Conservation (phyloP, 1,140 invertebrate species). For the Eupristina koningsbergeri region DNA sequence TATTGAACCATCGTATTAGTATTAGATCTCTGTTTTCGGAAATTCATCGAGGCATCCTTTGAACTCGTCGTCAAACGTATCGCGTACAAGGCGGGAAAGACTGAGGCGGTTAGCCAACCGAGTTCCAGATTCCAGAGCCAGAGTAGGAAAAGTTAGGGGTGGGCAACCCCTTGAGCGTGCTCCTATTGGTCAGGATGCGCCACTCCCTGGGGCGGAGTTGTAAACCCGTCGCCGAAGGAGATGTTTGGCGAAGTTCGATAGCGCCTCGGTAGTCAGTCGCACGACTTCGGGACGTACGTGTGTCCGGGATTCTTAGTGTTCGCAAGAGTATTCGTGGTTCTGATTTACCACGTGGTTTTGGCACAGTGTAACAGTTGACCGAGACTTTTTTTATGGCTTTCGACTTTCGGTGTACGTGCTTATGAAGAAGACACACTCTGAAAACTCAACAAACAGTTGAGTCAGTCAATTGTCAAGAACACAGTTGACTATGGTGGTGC, state of each 20-base stretch:
- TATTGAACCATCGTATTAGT: background rate
- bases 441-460: too few relatives aligned
- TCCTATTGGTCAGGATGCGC: conserved; percentile 63
- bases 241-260: conserved; percentile 47
- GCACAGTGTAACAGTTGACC: background rate
- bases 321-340: too few relatives aligned
- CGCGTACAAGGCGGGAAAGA: conserved; percentile 11
- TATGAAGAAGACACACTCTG: too few relatives aligned
- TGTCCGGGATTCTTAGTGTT: background rate
- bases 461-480: conserved; percentile 52
- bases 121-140: background rate
- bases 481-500: conserved; percentile 69
- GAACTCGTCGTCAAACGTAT: background rate
- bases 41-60: background rate
- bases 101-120: background rate
- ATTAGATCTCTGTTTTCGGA: background rate
- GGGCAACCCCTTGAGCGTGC: conserved; percentile 56
- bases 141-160: conserved; percentile 43
- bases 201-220: conserved; percentile 69
- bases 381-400: background rate
- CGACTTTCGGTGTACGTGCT: background rate
- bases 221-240: conserved; percentile 47
- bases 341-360: background rate
- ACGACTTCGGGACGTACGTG: conserved; percentile 60
- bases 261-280: conserved; percentile 61